A percentile compares a stretch with the other conserved stretches of the same genome.
phyloP scores from a whole-genome alignment of 1,140 invertebrate species.

The Halesus radiatus region DNA sequence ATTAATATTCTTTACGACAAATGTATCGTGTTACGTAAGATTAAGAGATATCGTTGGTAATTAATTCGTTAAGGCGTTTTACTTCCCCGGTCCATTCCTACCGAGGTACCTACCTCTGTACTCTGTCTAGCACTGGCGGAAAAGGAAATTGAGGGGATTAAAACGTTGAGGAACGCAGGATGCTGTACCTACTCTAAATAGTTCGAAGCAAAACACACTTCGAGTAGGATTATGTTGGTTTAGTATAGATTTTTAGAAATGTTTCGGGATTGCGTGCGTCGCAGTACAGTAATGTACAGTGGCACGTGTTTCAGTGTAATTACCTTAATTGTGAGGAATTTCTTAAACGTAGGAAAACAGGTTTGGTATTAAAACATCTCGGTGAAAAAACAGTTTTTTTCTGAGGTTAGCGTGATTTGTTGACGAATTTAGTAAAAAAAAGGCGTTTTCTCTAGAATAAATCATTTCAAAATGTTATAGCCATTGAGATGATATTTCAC shows the following conservation, averaged over 20 bases:
- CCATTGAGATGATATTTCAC: too few relatives aligned
- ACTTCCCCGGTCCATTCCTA: too few relatives aligned
- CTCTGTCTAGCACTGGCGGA: neutral
- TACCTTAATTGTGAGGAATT: slow-evolving; percentile 16
- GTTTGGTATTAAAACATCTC: neutral
- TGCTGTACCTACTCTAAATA: neutral
- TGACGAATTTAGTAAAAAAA: too few relatives aligned
- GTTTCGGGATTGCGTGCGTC: slow-evolving; percentile 11
- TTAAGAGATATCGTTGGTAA: too few relatives aligned
- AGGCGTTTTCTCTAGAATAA: too few relatives aligned
- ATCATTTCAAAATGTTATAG: too few relatives aligned
- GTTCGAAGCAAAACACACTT: slow-evolving; percentile 28
- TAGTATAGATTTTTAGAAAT: neutral
- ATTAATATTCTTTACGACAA: too few relatives aligned
- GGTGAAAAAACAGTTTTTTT: neutral
- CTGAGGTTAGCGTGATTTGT: too few relatives aligned
- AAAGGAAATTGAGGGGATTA: neutral
- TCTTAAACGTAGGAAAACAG: slow-evolving; percentile 10
- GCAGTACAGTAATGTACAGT: too few relatives aligned
- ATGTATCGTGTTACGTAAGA: too few relatives aligned
- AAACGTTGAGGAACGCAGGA: neutral
- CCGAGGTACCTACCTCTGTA: too few relatives aligned
- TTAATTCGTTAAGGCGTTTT: too few relatives aligned
- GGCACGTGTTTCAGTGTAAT: slow-evolving; percentile 21
- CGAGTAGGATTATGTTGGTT: neutral